Conservation (phyloP, 2,888 invertebrate genomes). For the Aleiodes testaceus region DNA sequence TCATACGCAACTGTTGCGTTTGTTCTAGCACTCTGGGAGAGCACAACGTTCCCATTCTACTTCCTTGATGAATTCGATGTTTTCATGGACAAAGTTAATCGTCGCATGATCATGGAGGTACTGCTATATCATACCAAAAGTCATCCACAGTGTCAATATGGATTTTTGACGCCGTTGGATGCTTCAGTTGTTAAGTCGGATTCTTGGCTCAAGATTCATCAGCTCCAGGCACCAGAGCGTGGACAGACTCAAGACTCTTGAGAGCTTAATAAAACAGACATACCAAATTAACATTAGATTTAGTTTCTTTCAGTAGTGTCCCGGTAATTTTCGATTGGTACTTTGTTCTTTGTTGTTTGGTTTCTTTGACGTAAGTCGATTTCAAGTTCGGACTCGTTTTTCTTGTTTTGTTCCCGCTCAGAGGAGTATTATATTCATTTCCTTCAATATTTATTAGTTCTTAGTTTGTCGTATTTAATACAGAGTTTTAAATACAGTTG, state of each 20-base stretch:
- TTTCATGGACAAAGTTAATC: slow-evolving; percentile 93
- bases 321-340: slow-evolving; percentile 11
- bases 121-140: slow-evolving; percentile 83
- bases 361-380: not conserved
- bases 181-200: slow-evolving; percentile 76
- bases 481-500: too few species aligned
- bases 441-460: not conserved
- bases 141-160: slow-evolving; percentile 84
- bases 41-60: slow-evolving; percentile 93
- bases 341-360: not conserved
- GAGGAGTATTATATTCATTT: not conserved
- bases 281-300: not conserved
- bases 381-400: not conserved
- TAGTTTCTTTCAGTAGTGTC: not conserved
- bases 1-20: slow-evolving; percentile 97
- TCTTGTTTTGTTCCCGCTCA: not conserved
- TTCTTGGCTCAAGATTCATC: slow-evolving; percentile 77
- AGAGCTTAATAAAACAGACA: not conserved
- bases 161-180: slow-evolving; percentile 92
- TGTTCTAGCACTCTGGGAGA: slow-evolving; percentile 94
- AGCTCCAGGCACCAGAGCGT: slow-evolving; percentile 67
- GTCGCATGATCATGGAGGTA: slow-evolving; percentile 85
- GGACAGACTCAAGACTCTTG: slow-evolving; percentile 1
- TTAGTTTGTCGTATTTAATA: not conserved
- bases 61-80: slow-evolving; percentile 98